Conservation (phyloP, 2,888 invertebrate species). For the Ichneumon xanthorius region DNA sequence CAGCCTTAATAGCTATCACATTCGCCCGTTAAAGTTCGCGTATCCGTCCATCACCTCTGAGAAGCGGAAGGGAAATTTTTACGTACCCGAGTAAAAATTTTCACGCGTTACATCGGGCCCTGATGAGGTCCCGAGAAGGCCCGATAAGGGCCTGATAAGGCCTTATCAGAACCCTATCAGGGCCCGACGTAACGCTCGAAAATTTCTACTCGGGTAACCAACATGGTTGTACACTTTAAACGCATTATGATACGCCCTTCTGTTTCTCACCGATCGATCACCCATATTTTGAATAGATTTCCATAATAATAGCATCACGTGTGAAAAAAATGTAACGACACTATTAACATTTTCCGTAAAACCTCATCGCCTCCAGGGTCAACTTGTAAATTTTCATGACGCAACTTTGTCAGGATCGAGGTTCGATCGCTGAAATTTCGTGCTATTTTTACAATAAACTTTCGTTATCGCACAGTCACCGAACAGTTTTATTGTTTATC, state of each 20-base stretch:
- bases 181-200: too few relatives aligned
- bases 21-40: background rate
- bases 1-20: background rate
- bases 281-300: background rate
- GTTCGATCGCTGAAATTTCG: background rate
- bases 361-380: too few relatives aligned
- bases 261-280: background rate
- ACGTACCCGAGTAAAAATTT: background rate
- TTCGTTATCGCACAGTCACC: background rate
- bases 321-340: background rate
- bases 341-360: background rate
- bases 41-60: background rate
- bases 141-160: too few relatives aligned
- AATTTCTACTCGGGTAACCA: background rate
- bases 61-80: background rate
- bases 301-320: background rate
- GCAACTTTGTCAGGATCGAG: background rate
- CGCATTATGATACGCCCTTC: background rate
- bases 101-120: too few relatives aligned
- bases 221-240: background rate
- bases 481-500: background rate
- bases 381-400: background rate
- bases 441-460: background rate
- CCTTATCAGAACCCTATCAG: too few relatives aligned
- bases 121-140: too few relatives aligned